Evolutionary conservation across 35 echinoderm and acorn worm genomes (phyloP).

Genomic region (Hemicentrotus pulcherrimus): DNA sequence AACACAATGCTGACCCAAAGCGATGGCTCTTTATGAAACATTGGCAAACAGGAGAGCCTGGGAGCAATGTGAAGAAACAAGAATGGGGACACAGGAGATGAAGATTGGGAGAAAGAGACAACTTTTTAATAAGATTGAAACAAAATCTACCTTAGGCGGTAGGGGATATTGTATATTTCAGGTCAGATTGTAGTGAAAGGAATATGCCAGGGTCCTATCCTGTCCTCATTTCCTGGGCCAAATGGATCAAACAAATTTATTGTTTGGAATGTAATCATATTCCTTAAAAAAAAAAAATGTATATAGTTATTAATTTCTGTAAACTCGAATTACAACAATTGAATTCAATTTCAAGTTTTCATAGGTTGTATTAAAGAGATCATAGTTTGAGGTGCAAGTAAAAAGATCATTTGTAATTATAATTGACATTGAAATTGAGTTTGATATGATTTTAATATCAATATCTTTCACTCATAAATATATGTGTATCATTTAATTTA

Average conservation of each 20-base stretch:
- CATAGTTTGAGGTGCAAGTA: not conserved
- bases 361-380: not conserved
- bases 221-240: not conserved
- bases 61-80: not conserved
- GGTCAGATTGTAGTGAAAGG: not conserved
- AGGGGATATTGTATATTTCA: not conserved
- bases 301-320: not conserved
- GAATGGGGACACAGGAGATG: not conserved
- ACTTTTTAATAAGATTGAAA: not conserved
- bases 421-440: too few species aligned
- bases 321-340: not conserved
- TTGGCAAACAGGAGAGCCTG: not conserved
- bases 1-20: not conserved
- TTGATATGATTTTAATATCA: too few species aligned
- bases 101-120: not conserved
- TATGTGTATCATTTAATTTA: too few species aligned
- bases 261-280: not conserved
- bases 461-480: too few species aligned
- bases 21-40: not conserved
- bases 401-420: not conserved
- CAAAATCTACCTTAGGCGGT: not conserved
- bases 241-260: not conserved
- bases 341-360: not conserved
- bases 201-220: not conserved
- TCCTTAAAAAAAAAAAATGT: not conserved